Evolutionary conservation across 2,113 vertebrate genomes (phyloP).

Genomic region (Tichodroma muraria): DNA sequence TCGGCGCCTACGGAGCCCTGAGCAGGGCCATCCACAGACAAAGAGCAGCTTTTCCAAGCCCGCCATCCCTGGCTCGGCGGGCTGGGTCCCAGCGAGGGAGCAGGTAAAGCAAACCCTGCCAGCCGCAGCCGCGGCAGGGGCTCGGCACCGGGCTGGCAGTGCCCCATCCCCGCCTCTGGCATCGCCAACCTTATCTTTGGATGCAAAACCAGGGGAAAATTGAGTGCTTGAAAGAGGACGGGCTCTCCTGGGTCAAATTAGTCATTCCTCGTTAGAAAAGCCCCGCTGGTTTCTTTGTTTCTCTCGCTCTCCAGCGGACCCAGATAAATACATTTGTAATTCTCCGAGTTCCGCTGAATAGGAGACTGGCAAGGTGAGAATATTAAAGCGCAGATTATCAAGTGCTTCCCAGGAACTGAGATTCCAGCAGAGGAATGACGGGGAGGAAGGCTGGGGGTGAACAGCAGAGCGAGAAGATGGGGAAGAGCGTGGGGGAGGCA

Average conservation of each 20-base stretch:
- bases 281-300: conserved; percentile 57
- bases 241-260: conserved; percentile 49
- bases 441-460: neutral
- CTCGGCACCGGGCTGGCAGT: neutral
- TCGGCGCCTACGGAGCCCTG: neutral
- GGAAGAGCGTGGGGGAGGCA: neutral
- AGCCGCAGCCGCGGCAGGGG: neutral
- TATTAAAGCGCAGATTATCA: conserved; percentile 18
- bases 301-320: conserved; percentile 36
- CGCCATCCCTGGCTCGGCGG: neutral
- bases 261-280: conserved; percentile 48
- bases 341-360: neutral
- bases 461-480: neutral
- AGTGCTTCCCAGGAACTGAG: neutral
- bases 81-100: neutral
- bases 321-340: conserved; percentile 25
- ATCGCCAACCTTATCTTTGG: neutral
- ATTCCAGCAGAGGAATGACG: neutral
- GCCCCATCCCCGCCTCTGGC: neutral
- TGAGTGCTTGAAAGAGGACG: neutral
- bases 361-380: conserved; percentile 23
- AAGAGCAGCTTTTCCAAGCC: neutral
- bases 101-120: neutral
- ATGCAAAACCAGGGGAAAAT: conserved; percentile 12
- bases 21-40: neutral